Base-by-base conservation (phyloP, 2,888 invertebrate genomes). In the Pristionchus maxplancki region DNA sequence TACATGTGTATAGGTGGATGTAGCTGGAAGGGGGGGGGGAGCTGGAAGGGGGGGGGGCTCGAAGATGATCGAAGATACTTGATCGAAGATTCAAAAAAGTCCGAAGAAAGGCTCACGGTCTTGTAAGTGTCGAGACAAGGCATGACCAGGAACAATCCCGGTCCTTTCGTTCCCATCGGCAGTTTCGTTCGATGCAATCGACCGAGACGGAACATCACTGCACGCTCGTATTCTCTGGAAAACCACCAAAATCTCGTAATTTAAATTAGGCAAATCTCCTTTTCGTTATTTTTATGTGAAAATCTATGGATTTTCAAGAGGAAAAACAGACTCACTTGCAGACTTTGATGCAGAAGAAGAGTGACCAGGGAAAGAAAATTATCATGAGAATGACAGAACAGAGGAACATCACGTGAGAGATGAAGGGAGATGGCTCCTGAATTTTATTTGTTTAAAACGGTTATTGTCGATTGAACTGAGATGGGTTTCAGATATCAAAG, bases 101-200 rank as follows among this genome's bases (percentile, higher is more conserved):
- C 8, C 2, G 6, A 24, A 50, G 50, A 11, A 48, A 81, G n/a
- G 50, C 91, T 87, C 34, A 93, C 94, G 58, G 94, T 93, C 89
- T 93, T 94, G 95, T 98, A 98, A 50, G 95, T 95, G 90, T 96
- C 98, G 94, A 98, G 97, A 96, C 98, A 98, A 0, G 98, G 98
- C 91, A 98, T 96, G 90, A 98, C 97, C 96, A 98, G 98, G 96
- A 98, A 98, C 92, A 98, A 97, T 84, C 98, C 95, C 8, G 95
- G 95, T 1, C 97, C 97, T 91, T 97, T 96, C 0, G 97, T 97
- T 5, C 97, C 97, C 58, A 53, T 74, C 20, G 50, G 53, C 53
- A 44, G 24, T 24, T 40, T 24, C n/a, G 78, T 87, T n/a, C 53
- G 34, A 44, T 67, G 64, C 0, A 97, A 94, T 85, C 97, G 96